These are phyloP conservation scores for Actenoides hombroni DNA, from an alignment of 2,113 vertebrate species.

Conservation along the genomic window DNA sequence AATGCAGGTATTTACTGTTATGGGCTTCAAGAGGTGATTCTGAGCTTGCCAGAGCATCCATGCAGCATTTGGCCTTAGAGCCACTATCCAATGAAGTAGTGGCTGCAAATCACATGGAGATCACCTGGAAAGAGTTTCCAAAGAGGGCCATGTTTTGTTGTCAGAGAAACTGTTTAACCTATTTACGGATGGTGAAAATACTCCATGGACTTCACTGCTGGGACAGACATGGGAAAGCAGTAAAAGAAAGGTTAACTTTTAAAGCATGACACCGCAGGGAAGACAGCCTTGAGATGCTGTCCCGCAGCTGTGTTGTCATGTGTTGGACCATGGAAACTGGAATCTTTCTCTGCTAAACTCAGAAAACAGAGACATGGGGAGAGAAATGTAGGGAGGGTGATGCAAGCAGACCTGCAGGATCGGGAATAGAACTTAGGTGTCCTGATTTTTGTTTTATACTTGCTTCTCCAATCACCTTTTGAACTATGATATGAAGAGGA, in stretches of 20 bases:
- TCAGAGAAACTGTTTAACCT: not conserved
- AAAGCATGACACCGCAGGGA: not conserved
- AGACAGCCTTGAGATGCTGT: not conserved
- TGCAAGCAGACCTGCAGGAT: not conserved
- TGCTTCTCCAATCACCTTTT: not conserved
- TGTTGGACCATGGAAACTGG: not conserved
- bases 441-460: not conserved
- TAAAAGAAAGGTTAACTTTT: not conserved
- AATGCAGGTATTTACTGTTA: conserved; percentile 68
- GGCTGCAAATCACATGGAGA: not conserved
- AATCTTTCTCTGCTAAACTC: not conserved
- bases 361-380: not conserved
- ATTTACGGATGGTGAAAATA: not conserved
- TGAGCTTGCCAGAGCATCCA: not conserved
- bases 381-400: not conserved
- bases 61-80: not conserved
- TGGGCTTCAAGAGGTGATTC: not conserved
- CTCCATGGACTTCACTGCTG: not conserved
- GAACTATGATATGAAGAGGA: not conserved
- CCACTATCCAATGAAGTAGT: not conserved
- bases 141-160: not conserved
- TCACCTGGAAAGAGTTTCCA: not conserved
- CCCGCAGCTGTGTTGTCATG: not conserved
- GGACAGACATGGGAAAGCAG: not conserved
- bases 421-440: not conserved